phyloP scores from a whole-genome alignment of 35 echinoderm and acorn worm species.

The Hemicentrotus pulcherrimus region DNA sequence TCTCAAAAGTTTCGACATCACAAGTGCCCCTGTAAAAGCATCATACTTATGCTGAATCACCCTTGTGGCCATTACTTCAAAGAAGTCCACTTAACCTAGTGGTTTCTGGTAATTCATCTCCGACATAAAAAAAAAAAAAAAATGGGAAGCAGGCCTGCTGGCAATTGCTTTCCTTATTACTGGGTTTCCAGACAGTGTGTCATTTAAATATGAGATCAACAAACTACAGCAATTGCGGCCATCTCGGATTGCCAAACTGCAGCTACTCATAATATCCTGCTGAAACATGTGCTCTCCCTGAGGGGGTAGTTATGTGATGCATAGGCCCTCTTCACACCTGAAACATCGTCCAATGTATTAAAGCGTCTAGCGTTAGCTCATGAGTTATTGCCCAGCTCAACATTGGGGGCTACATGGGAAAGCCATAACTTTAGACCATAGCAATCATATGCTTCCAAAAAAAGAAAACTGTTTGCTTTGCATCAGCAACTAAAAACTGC shows the following conservation, averaged over 20 bases:
- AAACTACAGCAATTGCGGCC: neutral
- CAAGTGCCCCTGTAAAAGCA: neutral
- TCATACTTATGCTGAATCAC: conserved; percentile 1
- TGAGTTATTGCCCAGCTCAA: neutral
- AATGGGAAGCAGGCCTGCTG: neutral
- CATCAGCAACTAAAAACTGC: neutral
- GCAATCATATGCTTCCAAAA: neutral
- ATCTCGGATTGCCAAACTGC: conserved; percentile 8
- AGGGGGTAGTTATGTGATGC: neutral
- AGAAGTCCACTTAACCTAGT: conserved; percentile 17
- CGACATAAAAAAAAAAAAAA: no score
- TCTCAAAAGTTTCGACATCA: neutral
- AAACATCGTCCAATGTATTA: neutral
- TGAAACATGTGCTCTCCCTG: conserved; percentile 9
- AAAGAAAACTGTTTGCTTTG: neutral
- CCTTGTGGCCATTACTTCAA: conserved; percentile 1
- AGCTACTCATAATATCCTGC: conserved; percentile 11
- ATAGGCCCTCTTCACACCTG: neutral
- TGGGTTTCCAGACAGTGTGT: conserved; percentile 9
- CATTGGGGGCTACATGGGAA: neutral
- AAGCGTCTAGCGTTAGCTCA: neutral
- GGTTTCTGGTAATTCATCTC: neutral
- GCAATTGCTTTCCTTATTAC: conserved; percentile 18
- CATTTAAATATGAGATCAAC: conserved; percentile 19
- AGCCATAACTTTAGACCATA: neutral